These are phyloP conservation scores for Probosciger aterrimus DNA, from an alignment of 2,113 vertebrate species.

Conservation along the genomic window DNA sequence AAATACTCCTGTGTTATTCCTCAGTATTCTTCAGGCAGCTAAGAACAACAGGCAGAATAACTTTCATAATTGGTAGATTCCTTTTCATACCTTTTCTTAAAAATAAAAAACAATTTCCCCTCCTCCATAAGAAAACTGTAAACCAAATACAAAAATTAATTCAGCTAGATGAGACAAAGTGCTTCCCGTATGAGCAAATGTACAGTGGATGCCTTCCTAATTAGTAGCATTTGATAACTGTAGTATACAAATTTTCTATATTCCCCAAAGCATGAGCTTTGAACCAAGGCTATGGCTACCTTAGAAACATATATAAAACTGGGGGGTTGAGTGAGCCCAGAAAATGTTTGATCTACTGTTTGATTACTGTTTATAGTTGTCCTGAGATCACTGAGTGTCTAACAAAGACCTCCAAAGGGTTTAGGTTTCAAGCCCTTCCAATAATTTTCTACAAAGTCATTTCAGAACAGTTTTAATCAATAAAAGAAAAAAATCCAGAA, in stretches of 20 bases:
- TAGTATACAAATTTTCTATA: background rate
- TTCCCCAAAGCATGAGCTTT: background rate
- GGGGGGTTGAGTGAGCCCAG: background rate
- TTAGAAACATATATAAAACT: background rate
- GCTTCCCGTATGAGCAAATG: background rate
- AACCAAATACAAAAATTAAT: background rate
- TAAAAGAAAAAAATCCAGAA: background rate
- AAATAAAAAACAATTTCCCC: background rate
- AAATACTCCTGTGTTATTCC: background rate
- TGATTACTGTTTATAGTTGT: background rate
- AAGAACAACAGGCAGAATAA: background rate
- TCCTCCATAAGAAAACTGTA: background rate
- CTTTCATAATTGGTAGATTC: background rate
- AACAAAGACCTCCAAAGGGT: fast-evolving
- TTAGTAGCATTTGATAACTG: background rate
- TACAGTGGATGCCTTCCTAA: background rate
- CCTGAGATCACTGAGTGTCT: background rate
- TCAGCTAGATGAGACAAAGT: background rate
- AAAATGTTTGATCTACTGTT: background rate
- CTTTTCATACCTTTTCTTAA: background rate
- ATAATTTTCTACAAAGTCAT: background rate
- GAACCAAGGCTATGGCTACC: background rate
- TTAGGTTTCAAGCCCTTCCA: background rate
- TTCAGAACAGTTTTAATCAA: background rate
- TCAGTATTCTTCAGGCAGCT: background rate